phyloP scores from a whole-genome alignment of 2,113 vertebrate genomes.

The Seriola rivoliana region DNA sequence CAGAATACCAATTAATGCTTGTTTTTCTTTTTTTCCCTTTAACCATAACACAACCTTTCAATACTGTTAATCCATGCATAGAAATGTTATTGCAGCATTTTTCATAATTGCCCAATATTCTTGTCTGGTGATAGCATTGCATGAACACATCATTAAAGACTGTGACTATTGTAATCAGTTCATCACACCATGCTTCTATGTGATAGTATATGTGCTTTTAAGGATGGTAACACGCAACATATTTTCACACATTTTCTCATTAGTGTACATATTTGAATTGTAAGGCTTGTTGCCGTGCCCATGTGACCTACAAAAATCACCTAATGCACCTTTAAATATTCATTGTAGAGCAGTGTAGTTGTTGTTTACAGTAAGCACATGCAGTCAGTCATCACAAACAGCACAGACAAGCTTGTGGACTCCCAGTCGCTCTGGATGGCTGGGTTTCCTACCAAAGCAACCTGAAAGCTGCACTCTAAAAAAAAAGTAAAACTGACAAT shows the following conservation, averaged over 20 bases:
- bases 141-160: not conserved
- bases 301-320: not conserved
- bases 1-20: not conserved
- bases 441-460: constrained; percentile 2
- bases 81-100: not conserved
- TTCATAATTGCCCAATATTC: not conserved
- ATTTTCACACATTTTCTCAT: too few species aligned
- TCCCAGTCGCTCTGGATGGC: not conserved
- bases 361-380: not conserved
- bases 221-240: too few species aligned
- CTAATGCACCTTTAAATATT: not conserved
- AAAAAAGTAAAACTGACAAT: constrained; percentile 35
- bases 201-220: not conserved
- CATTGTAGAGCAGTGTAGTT: not conserved
- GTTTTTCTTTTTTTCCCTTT: not conserved
- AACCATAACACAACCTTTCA: not conserved
- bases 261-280: too few species aligned
- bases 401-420: not conserved
- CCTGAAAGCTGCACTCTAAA: constrained; percentile 19
- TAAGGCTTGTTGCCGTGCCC: not conserved
- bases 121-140: not conserved
- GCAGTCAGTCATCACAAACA: not conserved
- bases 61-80: too few species aligned
- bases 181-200: not conserved
- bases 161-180: not conserved